Evolutionary conservation across 2,113 vertebrate species (phyloP), one percentile per base, ranked within the genome.

Genomic region (Guaruba guarouba): DNA sequence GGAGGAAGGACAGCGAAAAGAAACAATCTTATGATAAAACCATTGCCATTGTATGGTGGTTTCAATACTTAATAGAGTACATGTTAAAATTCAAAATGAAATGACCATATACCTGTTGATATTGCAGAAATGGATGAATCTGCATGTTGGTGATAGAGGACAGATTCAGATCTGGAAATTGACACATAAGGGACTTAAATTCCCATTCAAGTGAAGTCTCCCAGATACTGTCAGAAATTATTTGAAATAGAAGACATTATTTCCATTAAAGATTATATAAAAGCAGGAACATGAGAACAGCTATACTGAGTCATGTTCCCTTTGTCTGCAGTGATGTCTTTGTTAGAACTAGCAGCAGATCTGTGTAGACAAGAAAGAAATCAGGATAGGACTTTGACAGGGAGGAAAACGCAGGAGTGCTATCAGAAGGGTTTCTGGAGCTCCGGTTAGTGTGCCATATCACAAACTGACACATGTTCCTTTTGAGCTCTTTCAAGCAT

Each of bases 301-400:
- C 41, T 19, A 2, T 2, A 0, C 0, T 27, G 59, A 19, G 77
- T 61, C 28, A 8, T 2, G 3, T n/a, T 44, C 20, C 20, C 31
- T 25, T 48, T 13, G 1, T 18, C 51, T 3, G 1, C 43, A 15
- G 2, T 20, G 3, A 19, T 2, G 11, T 43, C 31, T 54, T n/a
- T 25, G 15, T 3, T 4, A 8, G 54, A 51, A 39, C 31, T 27
- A 5, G 1, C 2, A 2, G 43, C n/a, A 54, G 19, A 22, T 37
- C 63, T 61, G 10, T 25, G 17, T 75, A 37, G 48, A 29, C 23
- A 33, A 39, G 48, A 5, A 17, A 14, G 49, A 59, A 73, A 63
- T 27, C 18, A 8, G 43, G 37, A 8, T 6, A 9, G 25, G 62
- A 9, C 18, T 63, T 29, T 7, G 17, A 1, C 7, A 8, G 23